A percentile compares a stretch with the other conserved stretches of the same genome.
Conservation (phyloP, 2,797 vertebrate genomes). For the Sitta carolinensis region DNA sequence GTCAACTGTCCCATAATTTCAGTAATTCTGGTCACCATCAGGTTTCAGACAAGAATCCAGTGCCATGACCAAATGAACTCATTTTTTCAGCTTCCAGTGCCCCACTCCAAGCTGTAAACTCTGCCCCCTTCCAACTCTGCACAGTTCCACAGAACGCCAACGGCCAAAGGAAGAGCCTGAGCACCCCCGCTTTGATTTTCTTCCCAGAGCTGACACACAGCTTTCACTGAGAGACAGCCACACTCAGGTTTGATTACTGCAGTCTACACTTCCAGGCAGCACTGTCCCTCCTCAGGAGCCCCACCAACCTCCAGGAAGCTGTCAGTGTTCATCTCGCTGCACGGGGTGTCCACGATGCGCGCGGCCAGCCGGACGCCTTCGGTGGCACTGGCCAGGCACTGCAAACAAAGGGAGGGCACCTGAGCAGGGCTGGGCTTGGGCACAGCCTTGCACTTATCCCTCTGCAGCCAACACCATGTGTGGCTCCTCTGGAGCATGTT, state of each 20-base stretch:
- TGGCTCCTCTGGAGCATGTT: not conserved
- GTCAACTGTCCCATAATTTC: not conserved
- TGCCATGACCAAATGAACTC: not conserved
- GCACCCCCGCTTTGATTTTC: not conserved
- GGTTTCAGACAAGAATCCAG: not conserved
- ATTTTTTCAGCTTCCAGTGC: not conserved
- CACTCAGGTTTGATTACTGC: not conserved
- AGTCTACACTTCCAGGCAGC: not conserved
- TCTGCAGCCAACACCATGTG: not conserved
- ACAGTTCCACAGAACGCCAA: not conserved
- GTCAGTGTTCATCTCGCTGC: constrained; percentile 97
- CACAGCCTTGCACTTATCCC: not conserved
- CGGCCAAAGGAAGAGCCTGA: not conserved
- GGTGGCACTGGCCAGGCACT: constrained; percentile 89
- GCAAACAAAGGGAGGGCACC: not conserved
- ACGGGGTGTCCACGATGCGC: constrained; percentile 95
- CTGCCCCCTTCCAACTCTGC: not conserved
- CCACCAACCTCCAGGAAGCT: constrained; percentile 87
- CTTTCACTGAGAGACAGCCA: not conserved
- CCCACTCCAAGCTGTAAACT: not conserved
- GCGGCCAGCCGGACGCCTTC: constrained; percentile 93
- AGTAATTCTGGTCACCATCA: not conserved
- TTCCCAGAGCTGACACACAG: not conserved
- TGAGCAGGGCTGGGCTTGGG: not conserved
- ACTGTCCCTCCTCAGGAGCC: not conserved